Conservation (phyloP, 2,888 invertebrate genomes). For the Colletes collaris region DNA sequence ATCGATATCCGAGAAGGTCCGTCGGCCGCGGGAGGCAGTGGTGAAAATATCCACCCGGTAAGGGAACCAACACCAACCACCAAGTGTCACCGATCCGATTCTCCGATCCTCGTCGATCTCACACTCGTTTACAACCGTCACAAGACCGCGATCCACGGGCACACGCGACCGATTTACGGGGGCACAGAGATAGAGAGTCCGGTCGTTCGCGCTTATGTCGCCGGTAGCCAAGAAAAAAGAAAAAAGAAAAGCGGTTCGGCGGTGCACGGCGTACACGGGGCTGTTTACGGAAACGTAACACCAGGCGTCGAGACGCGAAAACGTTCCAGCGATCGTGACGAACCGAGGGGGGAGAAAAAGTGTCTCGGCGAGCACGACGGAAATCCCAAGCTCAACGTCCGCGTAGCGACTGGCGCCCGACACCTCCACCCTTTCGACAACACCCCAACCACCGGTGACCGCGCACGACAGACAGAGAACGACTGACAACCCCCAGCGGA, state of each 20-base stretch:
- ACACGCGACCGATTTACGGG: constrained; percentile 18
- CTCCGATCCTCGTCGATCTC: neutral
- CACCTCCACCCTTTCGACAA: constrained; percentile 79
- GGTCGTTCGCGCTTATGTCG: neutral
- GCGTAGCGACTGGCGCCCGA: constrained; percentile 79
- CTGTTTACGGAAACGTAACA: too few relatives aligned
- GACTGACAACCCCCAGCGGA: constrained; percentile 40
- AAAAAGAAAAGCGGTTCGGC: too few relatives aligned
- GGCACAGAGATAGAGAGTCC: neutral
- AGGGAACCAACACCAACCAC: constrained; percentile 4
- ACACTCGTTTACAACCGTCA: constrained; percentile 35
- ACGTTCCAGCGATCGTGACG: constrained; percentile 1
- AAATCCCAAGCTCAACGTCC: constrained; percentile 73
- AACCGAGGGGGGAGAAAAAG: constrained; percentile 22
- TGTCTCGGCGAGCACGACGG: constrained; percentile 47
- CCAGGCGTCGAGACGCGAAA: neutral
- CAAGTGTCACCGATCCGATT: neutral
- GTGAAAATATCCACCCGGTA: neutral
- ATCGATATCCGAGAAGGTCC: constrained; percentile 25
- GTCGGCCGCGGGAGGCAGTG: neutral
- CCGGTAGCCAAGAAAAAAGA: neutral
- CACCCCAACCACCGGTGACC: constrained; percentile 69
- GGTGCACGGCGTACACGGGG: too few relatives aligned
- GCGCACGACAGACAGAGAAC: constrained; percentile 56
- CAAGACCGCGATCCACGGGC: constrained; percentile 24